Base-by-base conservation (phyloP, 2,797 vertebrate species). In the Hippopotamyrus pictus region DNA sequence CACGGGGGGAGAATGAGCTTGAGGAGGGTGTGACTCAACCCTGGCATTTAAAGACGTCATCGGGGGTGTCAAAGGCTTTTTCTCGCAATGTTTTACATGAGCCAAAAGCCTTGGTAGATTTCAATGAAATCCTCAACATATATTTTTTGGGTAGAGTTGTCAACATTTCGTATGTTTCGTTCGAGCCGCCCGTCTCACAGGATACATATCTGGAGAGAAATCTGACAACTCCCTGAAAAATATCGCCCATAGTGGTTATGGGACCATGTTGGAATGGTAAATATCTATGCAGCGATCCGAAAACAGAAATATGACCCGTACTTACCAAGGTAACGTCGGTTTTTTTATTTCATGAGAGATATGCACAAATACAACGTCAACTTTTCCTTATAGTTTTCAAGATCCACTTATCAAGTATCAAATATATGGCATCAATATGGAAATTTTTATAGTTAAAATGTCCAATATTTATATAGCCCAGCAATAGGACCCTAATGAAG, bases 151-250 rank as follows among this genome's bases (percentile, higher is more conserved):
- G 94, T 94, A 93, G 95, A 97, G 96, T 96, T 97, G 96, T 96
- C 96, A 97, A 93, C 94, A 96, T 96, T 97, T 97, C 96, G 92
- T 41, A 88, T 90, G 69, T 91, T 92, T 50, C 79, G 89, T 69
- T 62, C 90, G 79, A 86, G 90, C 90, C 86, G 1, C 83, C 90
- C 87, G 88, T 92, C 91, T 92, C 92, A 92, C 92, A 89, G 92
- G 54, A 86, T 62, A 87, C 9, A 59, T 22, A 12, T 92, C 91
- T 14, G 88, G 91, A 90, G 89, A 93, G 96, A 97, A 96, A 96
- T 96, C 95, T 97, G 96, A 97, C 96, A 97, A 97, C 96, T 95
- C 96, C 95, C 96, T 94, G 94, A 97, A 97, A 97, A 97, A 97
- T 97, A 97, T 96, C 92, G 93, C 96, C 96, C 96, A 96, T 96